Percentiles rank a stretch among this genome's conserved stretches.
phyloP scores from a whole-genome alignment of 1,140 invertebrate species.

The Semibalanus balanoides region DNA sequence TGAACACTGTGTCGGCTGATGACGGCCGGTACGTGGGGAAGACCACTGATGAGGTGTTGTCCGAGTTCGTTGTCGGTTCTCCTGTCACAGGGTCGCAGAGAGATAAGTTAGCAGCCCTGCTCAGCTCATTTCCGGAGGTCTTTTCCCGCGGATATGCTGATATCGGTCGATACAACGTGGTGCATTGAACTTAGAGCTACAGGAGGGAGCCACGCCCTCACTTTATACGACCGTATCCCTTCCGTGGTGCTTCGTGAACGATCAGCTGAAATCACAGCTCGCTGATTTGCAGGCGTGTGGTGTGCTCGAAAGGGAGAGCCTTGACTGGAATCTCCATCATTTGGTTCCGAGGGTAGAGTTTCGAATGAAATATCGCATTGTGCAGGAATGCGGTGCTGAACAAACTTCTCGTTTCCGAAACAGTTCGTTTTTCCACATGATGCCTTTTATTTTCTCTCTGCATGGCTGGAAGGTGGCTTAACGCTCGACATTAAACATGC shows the following conservation, averaged over 20 bases:
- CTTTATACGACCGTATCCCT: not conserved
- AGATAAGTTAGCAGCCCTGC: not conserved
- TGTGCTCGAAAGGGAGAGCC: not conserved
- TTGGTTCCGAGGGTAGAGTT: not conserved
- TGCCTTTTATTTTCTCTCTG: not conserved
- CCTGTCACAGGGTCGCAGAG: not conserved
- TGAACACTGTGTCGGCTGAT: not conserved
- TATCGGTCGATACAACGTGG: not conserved
- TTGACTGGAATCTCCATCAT: not conserved
- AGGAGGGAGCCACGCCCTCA: not conserved
- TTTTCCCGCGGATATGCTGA: not conserved
- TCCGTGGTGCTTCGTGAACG: not conserved
- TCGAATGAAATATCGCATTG: not conserved
- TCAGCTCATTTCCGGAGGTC: not conserved
- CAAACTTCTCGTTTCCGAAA: not conserved
- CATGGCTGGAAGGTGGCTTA: not conserved
- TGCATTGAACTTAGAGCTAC: not conserved
- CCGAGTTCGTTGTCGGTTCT: not conserved
- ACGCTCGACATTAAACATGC: not conserved
- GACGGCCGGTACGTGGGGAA: not conserved
- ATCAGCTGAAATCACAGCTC: not conserved
- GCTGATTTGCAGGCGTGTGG: not conserved
- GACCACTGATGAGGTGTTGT: not conserved
- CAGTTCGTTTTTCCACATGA: not conserved
- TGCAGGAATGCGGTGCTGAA: not conserved